A percentile compares a stretch with the other conserved stretches of the same genome.
Evolutionary conservation across 2,888 invertebrate genomes (phyloP).

Genomic region (Rambutsinella grinnellia): DNA sequence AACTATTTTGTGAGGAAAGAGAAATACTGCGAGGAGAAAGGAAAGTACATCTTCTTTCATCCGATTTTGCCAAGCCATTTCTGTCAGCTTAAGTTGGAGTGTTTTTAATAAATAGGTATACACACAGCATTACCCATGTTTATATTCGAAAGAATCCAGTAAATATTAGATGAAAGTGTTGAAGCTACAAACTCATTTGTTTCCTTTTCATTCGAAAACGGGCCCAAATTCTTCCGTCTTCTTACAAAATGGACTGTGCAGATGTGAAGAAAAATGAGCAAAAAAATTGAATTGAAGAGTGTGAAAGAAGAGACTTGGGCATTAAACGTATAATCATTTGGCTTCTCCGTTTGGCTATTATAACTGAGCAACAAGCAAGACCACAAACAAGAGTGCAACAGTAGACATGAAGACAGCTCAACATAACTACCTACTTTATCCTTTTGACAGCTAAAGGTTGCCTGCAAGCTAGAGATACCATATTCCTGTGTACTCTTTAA

Average conservation of each 20-base stretch:
- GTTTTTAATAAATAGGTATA: background rate
- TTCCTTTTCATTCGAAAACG: background rate
- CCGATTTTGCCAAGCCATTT: slow-evolving; percentile 23
- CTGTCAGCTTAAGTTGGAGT: slow-evolving; percentile 37
- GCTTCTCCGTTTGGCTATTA: no score
- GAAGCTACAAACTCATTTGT: background rate
- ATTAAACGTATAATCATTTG: slow-evolving; percentile 22
- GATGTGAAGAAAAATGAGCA: background rate
- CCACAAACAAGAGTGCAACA: slow-evolving; percentile 4
- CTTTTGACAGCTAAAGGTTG: slow-evolving; percentile 13
- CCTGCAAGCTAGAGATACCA: slow-evolving; percentile 41
- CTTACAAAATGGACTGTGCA: no score
- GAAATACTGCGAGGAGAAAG: background rate
- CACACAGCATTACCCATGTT: background rate
- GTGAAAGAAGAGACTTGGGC: slow-evolving; percentile 4
- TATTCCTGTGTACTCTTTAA: no score
- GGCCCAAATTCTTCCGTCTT: slow-evolving; percentile 13
- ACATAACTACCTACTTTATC: slow-evolving; percentile 15
- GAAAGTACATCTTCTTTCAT: slow-evolving; percentile 32
- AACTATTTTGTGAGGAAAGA: slow-evolving; percentile 31
- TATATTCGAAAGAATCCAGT: background rate
- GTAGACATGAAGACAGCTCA: background rate
- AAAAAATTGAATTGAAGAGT: slow-evolving; percentile 31
- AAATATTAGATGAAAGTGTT: background rate
- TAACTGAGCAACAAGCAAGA: background rate